Base-by-base conservation (phyloP, 2,797 vertebrate species). In the Macroramphosus scolopax region DNA sequence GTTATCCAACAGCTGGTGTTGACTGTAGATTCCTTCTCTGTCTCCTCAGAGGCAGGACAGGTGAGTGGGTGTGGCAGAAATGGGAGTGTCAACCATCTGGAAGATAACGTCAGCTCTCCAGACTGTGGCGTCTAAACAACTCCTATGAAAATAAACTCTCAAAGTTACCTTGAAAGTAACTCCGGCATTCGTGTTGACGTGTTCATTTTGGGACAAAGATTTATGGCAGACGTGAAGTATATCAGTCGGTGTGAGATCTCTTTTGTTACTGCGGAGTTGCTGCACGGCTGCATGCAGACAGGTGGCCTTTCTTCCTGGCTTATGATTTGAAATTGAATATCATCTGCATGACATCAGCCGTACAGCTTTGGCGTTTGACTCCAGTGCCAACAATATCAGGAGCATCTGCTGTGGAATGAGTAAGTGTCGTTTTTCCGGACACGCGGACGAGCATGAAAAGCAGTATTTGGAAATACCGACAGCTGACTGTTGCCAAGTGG, bases 401-500 rank as follows among this genome's bases (percentile, higher is more conserved):
- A 72, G 51, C 63, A 51, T 72, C 59, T 67, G 72, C 57, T 51
- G 20, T 12, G 51, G 10, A 30, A 14, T 5, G 10, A 11, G 7
- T 15, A 7, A 17, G 45, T 57, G 43, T 31, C 44, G 13, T 18
- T 61, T 50, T 66, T 51, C 3, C 17, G 45, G 55, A 25, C 39
- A 41, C 20, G 8, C 59, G 63, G 20, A 55, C 44, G 33, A 55
- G 48, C 42, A 36, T 75, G 66, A 77, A 75, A 76, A 66, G n/a
- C 72, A 46, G 59, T 48, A 17, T 63, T 79, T 70, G 52, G 58
- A 77, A 83, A 81, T 78, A 44, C 66, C 59, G 51, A 75, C 63
- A 66, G 69, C 60, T 38, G 13, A 62, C 63, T 67, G 87, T 87
- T 81, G 83, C 80, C 79, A 83, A 80, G 86, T 77, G 61, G 78